These are phyloP conservation scores for Asarcornis scutulata DNA, from an alignment of 2,113 vertebrate species.

Conservation along the genomic window DNA sequence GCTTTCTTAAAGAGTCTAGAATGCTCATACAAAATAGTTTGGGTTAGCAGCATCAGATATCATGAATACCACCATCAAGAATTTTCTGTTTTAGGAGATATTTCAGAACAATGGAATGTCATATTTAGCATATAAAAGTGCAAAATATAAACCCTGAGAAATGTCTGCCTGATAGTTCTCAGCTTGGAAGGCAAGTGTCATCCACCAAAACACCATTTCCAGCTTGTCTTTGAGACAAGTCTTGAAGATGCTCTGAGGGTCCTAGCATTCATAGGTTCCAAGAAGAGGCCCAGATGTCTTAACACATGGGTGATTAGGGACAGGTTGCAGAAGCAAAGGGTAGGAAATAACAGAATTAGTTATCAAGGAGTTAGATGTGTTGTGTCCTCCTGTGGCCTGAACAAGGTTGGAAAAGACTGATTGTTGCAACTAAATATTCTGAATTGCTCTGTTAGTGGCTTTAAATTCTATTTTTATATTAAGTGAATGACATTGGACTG, in stretches of 20 bases:
- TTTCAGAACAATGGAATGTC: background rate
- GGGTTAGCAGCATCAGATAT: background rate
- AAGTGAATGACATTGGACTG: background rate
- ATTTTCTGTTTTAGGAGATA: background rate
- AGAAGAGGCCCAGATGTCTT: background rate
- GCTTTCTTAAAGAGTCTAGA: background rate
- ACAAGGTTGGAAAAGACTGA: background rate
- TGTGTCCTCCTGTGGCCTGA: background rate
- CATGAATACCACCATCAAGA: background rate
- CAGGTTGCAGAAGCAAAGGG: background rate
- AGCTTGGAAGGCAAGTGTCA: background rate
- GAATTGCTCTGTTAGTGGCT: background rate
- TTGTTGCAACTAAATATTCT: background rate
- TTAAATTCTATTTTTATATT: conserved; percentile 20
- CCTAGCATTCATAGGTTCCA: background rate
- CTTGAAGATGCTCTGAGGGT: background rate
- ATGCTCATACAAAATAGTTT: background rate
- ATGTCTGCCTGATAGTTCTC: background rate
- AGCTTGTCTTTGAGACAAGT: background rate
- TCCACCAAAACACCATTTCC: background rate
- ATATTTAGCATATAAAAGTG: background rate
- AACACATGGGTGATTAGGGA: too few relatives aligned
- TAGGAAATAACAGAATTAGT: background rate
- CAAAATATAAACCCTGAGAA: background rate
- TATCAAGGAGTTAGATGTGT: background rate